Evolutionary conservation across 1,140 invertebrate genomes (phyloP), one percentile per base, ranked within the genome.

Genomic region (Oedothorax gibbosus): DNA sequence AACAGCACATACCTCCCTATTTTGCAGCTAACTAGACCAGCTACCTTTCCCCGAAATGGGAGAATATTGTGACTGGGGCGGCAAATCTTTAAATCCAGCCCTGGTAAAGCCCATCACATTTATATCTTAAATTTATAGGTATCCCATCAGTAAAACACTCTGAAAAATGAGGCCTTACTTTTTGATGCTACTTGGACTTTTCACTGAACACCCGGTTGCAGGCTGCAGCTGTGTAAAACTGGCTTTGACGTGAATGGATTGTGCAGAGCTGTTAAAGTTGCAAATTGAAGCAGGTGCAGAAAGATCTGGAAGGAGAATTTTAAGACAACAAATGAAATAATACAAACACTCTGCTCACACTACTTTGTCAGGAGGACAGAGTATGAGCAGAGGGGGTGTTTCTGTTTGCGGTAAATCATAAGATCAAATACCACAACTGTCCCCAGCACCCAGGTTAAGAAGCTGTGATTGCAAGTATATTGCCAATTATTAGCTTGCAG

Each of bases 171-270:
- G 12, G 11, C 15, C 64, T 56, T 79, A 79, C 77, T 54, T 79
- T 66, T 64, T 68, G 56, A 11, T 53, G n/a, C 50, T 51, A 66
- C 14, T 35, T 21, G 77, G 62, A 18, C 49, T 75, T 75, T 73
- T 82, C n/a, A 78, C 75, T 62, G 75, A 60, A 60, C 85, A 86
- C 7, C 85, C 85, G 50, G 71, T 60, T 50, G 85, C 77, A 80
- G 71, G 76, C 14, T 80, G 85, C n/a, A 68, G 14, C 53, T 86
- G 85, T 49, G 81, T 62, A 75, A 73, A 80, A 81, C 53, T 75
- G 51, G 77, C 85, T 60, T 80, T 81, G 18, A 86, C 77, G 53
- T 80, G 79, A 51, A 54, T 56, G 35, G 77, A 56, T 66, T 73
- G 57, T 53, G 57, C 49, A n/a, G 72, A 21, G 76, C 85, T 86